Conservation (phyloP, 2,113 vertebrate genomes). For the Illadopsis cleaveri region DNA sequence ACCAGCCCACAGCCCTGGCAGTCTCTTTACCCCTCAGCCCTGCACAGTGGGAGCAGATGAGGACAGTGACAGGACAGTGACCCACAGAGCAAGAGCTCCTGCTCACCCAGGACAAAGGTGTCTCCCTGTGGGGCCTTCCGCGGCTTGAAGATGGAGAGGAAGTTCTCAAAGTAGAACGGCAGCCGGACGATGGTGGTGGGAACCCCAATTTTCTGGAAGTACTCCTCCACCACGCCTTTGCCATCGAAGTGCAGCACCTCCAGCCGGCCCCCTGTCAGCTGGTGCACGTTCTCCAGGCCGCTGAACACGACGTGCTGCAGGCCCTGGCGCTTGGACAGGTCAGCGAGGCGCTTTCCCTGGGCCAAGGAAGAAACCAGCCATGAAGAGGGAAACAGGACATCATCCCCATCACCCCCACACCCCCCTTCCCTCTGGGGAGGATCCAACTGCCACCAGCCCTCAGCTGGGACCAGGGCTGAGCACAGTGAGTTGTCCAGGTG, state of each 20-base stretch:
- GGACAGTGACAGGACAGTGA: neutral
- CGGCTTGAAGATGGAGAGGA: conserved; percentile 66
- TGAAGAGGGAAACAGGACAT: neutral
- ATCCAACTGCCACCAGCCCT: neutral
- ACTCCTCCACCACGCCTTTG: conserved; percentile 71
- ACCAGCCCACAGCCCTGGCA: neutral
- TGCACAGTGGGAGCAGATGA: neutral
- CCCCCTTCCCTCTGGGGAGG: neutral
- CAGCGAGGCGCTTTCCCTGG: conserved; percentile 65
- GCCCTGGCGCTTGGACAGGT: conserved; percentile 56
- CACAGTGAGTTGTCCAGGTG: neutral
- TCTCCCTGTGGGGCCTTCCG: conserved; percentile 41
- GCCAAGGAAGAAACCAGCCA: neutral
- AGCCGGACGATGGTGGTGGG: conserved; percentile 61
- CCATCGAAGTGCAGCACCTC: conserved; percentile 69
- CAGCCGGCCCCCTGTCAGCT: conserved; percentile 51
- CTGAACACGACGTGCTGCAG: conserved; percentile 66
- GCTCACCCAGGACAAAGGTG: conserved; percentile 62
- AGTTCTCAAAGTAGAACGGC: conserved; percentile 70
- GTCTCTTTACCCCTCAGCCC: neutral
- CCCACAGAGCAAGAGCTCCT: neutral
- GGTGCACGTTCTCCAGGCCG: conserved; percentile 69
- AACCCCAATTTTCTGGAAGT: conserved; percentile 37
- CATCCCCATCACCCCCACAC: accelerated
- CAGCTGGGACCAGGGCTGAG: neutral